Evolutionary conservation across 2,113 vertebrate genomes (phyloP).

Genomic region (Tachuris rubrigastra): DNA sequence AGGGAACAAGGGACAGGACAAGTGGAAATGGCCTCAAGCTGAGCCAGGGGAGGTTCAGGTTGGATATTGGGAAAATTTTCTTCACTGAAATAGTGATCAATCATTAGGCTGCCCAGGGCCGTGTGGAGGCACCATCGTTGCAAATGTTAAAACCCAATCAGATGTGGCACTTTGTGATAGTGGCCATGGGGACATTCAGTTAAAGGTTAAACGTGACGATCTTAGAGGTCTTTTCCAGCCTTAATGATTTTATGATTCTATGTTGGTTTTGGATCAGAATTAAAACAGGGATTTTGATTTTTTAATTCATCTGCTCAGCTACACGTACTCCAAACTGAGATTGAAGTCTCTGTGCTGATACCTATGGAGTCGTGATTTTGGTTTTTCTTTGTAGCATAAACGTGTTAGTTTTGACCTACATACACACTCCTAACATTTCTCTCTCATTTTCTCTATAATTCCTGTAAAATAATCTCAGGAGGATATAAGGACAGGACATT

Average conservation of each 20-base stretch:
- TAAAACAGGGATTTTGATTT: neutral
- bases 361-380: neutral
- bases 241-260: accelerated
- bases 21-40: accelerated
- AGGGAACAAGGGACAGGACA: accelerated
- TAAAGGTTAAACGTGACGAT: too few relatives aligned
- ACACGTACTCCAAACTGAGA: neutral
- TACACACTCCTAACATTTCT: neutral
- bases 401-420: neutral
- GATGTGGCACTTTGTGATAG: neutral
- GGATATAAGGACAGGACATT: neutral
- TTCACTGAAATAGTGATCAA: neutral
- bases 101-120: neutral
- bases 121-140: neutral
- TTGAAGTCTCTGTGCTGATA: neutral
- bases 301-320: neutral
- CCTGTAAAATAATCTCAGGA: neutral
- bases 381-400: neutral
- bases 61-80: too few relatives aligned
- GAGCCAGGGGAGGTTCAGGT: neutral
- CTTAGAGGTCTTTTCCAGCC: neutral
- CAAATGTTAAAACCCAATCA: neutral
- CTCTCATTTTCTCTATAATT: neutral
- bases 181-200: accelerated
- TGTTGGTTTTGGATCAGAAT: neutral